Conservation (phyloP, 2,888 invertebrate genomes). For the Melangyna quadrimaculata region DNA sequence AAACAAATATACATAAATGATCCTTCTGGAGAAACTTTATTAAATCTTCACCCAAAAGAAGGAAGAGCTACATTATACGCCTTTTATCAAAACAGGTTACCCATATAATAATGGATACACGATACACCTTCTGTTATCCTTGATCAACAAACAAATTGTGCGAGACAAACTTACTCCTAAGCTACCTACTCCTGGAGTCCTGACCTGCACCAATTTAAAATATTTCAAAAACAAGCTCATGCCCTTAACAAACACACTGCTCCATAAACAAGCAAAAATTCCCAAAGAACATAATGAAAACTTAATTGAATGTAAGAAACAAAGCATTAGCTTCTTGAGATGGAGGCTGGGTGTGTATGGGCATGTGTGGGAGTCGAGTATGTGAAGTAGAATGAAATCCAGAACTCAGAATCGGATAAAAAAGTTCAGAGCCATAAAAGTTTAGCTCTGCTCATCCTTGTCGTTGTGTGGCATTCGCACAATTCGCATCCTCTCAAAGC, state of each 20-base stretch:
- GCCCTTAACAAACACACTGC: constrained; percentile 24
- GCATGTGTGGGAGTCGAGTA: background rate
- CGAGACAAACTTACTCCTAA: constrained; percentile 28
- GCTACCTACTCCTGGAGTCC: background rate
- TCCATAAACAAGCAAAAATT: constrained; percentile 48
- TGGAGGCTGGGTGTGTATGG: background rate
- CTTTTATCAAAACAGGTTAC: constrained; percentile 1
- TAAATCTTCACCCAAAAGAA: constrained; percentile 18
- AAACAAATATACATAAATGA: constrained; percentile 16
- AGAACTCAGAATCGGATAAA: constrained; percentile 50
- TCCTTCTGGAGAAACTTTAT: constrained; percentile 28
- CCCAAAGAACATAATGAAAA: constrained; percentile 44
- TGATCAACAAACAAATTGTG: constrained; percentile 60
- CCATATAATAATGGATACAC: background rate
- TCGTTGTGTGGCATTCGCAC: constrained; percentile 7
- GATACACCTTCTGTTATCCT: constrained; percentile 6
- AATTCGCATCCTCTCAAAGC: too few relatives aligned
- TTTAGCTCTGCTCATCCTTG: constrained; percentile 1
- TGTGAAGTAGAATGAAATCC: background rate
- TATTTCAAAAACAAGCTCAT: constrained; percentile 31
- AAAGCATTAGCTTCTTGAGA: constrained; percentile 38
- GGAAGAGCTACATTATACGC: background rate
- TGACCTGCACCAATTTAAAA: constrained; percentile 34
- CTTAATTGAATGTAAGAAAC: constrained; percentile 65
- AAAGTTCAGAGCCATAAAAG: constrained; percentile 56